Percentiles rank a stretch among this genome's conserved stretches.
Conservation (phyloP, 2,797 vertebrate species). For the Nyctalus aviator region DNA sequence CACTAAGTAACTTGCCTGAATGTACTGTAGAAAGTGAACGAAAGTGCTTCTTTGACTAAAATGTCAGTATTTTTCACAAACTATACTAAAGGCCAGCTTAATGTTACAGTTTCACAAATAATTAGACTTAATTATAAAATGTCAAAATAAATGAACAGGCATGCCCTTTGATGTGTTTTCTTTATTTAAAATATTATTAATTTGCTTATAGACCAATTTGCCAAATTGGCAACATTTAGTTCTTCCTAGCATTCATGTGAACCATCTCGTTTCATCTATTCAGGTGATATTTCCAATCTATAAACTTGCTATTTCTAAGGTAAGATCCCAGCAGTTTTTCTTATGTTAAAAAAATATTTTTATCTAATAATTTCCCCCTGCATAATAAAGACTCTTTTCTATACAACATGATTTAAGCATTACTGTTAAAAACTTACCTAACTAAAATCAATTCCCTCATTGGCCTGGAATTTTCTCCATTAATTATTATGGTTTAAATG, state of each 20-base stretch:
- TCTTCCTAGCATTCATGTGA: slow-evolving; percentile 25
- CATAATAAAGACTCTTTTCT: neutral
- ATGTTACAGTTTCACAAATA: slow-evolving; percentile 79
- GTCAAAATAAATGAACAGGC: slow-evolving; percentile 82
- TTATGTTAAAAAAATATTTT: slow-evolving; percentile 36
- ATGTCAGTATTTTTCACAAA: slow-evolving; percentile 79
- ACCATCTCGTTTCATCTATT: slow-evolving; percentile 30
- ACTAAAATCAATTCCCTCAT: neutral
- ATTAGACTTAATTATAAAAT: slow-evolving; percentile 82
- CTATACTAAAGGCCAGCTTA: slow-evolving; percentile 76
- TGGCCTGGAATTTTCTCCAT: neutral
- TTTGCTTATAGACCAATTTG: slow-evolving; percentile 74
- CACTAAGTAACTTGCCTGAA: slow-evolving; percentile 71
- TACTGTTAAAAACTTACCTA: slow-evolving; percentile 18
- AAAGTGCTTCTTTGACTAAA: slow-evolving; percentile 76
- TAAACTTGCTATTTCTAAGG: slow-evolving; percentile 30
- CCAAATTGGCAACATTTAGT: slow-evolving; percentile 59
- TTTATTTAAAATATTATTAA: slow-evolving; percentile 70
- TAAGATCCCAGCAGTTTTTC: neutral
- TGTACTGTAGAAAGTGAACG: slow-evolving; percentile 67
- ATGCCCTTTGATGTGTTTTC: slow-evolving; percentile 75
- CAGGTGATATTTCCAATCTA: neutral
- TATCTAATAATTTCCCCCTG: neutral
- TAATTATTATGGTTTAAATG: neutral
- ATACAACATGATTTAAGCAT: neutral